Evolutionary conservation across 2,797 vertebrate genomes (phyloP), one percentile per base, ranked within the genome.

Genomic region (Spizella passerina): DNA sequence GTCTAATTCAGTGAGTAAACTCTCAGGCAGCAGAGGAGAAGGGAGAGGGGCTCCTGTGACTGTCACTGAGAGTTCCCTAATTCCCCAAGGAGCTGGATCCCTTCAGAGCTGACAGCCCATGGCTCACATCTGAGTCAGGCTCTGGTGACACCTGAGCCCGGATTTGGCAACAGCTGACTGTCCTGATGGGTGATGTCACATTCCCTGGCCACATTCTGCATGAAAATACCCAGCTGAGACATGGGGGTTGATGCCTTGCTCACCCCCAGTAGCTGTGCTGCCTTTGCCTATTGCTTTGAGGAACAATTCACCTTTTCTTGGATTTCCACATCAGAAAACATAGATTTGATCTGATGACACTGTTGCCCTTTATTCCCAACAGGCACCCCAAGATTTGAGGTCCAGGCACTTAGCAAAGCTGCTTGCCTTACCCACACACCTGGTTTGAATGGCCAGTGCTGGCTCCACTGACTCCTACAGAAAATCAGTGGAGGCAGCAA

Each of bases 11-110:
- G 30, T 12, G 47, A 77, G 60, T 3, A 43, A 82, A 39, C 19
- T 76, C 71, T 27, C 22, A 18, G 64, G 22, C 46, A 65, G 46
- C 7, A 7, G 20, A 36, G 38, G 23, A 82, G 76, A 50, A 30
- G 17, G 18, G 17, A 16, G 19, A 32, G 21, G 27, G 23, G 30
- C 4, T 77, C 44, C 61, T 68, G 52, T 39, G 64, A 5, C 30
- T 53, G 27, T 18, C 2, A 4, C 55, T 56, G 26, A 78, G 27
- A 32, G 34, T 57, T 72, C 59, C 38, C 9, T 0, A 0, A 0
- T 16, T 81, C 44, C 56, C 49, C 14, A 13, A 22, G 27, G 41
- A 26, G 12, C 44, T 69, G 34, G 17, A 30, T 84, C 30, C 47
- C 8, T 50, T 34, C 30, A 26, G 63, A 53, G 46, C n/a, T 63